Conservation (phyloP, 2,113 vertebrate genomes). For the Nestor notabilis region DNA sequence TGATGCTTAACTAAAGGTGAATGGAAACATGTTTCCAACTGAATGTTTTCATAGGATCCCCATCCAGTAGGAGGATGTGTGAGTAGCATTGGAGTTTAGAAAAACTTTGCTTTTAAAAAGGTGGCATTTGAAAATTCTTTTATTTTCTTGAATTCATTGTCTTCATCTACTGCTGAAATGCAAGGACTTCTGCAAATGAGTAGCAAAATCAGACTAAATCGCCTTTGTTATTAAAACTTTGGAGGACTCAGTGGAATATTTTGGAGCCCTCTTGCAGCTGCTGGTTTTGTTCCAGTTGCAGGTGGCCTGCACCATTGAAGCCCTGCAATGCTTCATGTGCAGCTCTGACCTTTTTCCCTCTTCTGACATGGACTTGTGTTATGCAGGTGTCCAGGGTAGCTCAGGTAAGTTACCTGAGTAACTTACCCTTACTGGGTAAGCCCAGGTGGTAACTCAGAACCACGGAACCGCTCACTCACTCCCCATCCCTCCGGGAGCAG, state of each 20-base stretch:
- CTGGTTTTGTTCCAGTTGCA: background rate
- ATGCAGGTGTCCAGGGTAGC: no score
- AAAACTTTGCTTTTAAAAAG: background rate
- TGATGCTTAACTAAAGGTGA: conserved; percentile 17
- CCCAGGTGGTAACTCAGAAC: no score
- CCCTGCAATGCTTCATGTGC: background rate
- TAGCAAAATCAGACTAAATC: background rate
- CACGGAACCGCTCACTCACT: no score
- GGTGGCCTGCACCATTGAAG: background rate
- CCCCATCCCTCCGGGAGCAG: no score
- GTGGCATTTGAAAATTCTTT: background rate
- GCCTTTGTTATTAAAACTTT: background rate
- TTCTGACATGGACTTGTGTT: background rate
- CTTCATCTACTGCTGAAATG: background rate
- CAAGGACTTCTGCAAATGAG: background rate
- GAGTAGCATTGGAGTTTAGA: background rate
- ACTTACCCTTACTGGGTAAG: no score
- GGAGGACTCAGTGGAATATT: background rate
- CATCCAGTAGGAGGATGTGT: background rate
- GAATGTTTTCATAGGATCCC: background rate
- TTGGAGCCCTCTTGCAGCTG: background rate
- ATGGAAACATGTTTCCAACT: background rate
- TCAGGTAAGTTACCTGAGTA: no score
- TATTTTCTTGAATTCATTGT: background rate
- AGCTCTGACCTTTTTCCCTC: background rate